Conservation (phyloP, 2,113 vertebrate species). For the Stigmatopora nigra region DNA sequence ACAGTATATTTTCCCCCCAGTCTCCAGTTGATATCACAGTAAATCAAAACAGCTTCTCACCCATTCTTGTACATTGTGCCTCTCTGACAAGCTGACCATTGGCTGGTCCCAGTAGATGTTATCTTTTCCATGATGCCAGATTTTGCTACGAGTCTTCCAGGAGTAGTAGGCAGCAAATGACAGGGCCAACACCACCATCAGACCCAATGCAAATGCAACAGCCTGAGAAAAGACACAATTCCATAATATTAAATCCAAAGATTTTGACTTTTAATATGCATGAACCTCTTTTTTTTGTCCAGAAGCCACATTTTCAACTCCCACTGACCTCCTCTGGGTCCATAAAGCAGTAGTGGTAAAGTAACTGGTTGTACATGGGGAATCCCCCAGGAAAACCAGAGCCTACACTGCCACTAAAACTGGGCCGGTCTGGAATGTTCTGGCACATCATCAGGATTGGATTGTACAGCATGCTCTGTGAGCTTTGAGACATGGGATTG, state of each 20-base stretch:
- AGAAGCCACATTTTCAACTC: background rate
- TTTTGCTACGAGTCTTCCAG: constrained; percentile 78
- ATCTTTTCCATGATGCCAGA: constrained; percentile 74
- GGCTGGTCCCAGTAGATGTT: constrained; percentile 78
- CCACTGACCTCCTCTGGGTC: constrained; percentile 78
- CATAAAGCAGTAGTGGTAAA: constrained; percentile 84
- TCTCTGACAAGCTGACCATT: constrained; percentile 26
- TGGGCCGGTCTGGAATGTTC: constrained; percentile 66
- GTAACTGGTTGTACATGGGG: constrained; percentile 73
- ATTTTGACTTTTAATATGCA: background rate
- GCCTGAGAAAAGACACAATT: constrained; percentile 56
- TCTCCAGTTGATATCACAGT: background rate
- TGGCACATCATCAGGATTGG: constrained; percentile 77
- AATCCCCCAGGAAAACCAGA: constrained; percentile 48
- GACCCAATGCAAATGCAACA: constrained; percentile 74
- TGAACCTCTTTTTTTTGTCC: background rate
- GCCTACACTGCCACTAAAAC: constrained; percentile 55
- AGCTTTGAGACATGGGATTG: constrained; percentile 79
- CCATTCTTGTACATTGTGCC: constrained; percentile 76
- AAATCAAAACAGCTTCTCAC: constrained; percentile 45
- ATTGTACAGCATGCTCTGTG: constrained; percentile 73
- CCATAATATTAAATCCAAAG: background rate
- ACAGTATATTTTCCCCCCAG: background rate
- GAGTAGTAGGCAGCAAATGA: constrained; percentile 75
- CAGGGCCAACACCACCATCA: constrained; percentile 73